These are phyloP conservation scores for Nomada flava DNA, from an alignment of 2,888 invertebrate genomes.

Conservation along the genomic window DNA sequence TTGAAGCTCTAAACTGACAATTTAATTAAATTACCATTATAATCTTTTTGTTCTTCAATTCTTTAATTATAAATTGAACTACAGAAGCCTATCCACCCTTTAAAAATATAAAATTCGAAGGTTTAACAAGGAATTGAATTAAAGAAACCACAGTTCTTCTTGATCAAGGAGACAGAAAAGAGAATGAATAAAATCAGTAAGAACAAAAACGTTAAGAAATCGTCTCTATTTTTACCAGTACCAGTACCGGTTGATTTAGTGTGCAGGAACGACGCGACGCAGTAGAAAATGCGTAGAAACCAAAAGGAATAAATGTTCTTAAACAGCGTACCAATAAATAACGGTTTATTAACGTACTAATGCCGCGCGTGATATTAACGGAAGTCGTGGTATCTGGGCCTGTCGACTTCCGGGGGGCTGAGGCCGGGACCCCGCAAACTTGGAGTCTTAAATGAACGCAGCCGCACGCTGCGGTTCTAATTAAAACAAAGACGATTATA, in stretches of 20 bases:
- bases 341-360: conserved; percentile 76
- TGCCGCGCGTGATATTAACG: conserved; percentile 75
- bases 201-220: conserved; percentile 21
- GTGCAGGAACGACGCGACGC: conserved; percentile 40
- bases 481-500: conserved; percentile 81
- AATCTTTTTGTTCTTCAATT: too few species aligned
- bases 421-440: conserved; percentile 53
- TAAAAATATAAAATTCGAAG: too few species aligned
- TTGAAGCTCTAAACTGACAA: too few species aligned
- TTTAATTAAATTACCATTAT: too few species aligned
- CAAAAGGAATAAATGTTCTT: conserved; percentile 64
- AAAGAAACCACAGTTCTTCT: too few species aligned
- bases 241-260: conserved; percentile 42
- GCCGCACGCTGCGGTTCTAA: conserved; percentile 79
- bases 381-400: conserved; percentile 48
- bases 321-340: conserved; percentile 74
- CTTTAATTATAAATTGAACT: too few species aligned
- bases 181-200: neutral
- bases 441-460: conserved; percentile 75
- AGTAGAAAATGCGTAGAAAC: conserved; percentile 47
- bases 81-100: too few species aligned
- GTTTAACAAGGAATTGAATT: too few species aligned
- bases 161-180: neutral
- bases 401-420: conserved; percentile 19
- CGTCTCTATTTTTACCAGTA: conserved; percentile 26